Evolutionary conservation across 2,113 vertebrate species (phyloP), one percentile per base, ranked within the genome.

Genomic region (Lophius piscatorius): DNA sequence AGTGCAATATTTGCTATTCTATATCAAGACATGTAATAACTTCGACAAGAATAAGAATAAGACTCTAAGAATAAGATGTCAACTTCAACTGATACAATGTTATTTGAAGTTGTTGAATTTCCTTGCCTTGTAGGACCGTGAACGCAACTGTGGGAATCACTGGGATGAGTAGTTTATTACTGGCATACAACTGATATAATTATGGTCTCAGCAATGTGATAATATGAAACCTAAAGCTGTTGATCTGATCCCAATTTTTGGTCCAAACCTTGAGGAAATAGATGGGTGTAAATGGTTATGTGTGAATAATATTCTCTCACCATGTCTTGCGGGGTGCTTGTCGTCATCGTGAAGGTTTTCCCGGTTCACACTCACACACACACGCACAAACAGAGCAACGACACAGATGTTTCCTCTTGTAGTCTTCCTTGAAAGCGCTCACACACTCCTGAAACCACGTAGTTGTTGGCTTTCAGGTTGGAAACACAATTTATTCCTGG

Each of bases 281-380:
- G 13, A 35, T 39, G 22, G 20, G 26, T 22, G 46, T 22, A 9
- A 57, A 54, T 6, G 61, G 35, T 23, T 11, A 21, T 36, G 40
- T 26, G 28, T n/a, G n/a, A n/a, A n/a, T n/a, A 26, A 11, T 46
- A 35, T 22, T 41, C 29, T 74, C 91, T 92, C 80, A 92, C 91
- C 91, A 87, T 89, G 71, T 92, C 91, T 36, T 76, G 81, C 42
- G 90, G 89, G 67, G 88, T 90, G 79, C 82, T 90, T 80, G 73
- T 63, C 73, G 91, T 88, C 91, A 92, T 92, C 24, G 49, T 85
- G 74, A 64, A 76, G 77, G 66, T 68, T 68, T 40, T 78, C 70
- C 68, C 29, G 58, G 76, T 31, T 10, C 26, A 29, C 63, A 48
- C 62, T 36, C 17, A 28, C 42, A 26, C 41, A 28, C 47, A 35